These are phyloP conservation scores for Cantharis rufa DNA, from an alignment of 2,888 invertebrate genomes.

Conservation along the genomic window DNA sequence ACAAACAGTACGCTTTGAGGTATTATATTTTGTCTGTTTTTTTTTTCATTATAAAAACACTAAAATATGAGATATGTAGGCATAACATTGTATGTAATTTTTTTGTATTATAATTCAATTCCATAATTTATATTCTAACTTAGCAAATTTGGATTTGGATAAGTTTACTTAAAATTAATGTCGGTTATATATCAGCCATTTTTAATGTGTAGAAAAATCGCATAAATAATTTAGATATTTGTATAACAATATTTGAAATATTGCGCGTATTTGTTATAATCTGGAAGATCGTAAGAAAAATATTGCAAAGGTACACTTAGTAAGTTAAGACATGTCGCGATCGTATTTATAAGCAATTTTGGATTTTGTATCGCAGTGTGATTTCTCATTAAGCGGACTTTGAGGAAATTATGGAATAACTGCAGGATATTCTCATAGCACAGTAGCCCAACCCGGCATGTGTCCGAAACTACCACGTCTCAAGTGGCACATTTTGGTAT, in stretches of 20 bases:
- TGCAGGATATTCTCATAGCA: conserved; percentile 35
- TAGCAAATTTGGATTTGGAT: neutral
- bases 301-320: neutral
- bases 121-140: neutral
- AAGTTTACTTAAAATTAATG: neutral
- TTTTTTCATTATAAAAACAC: conserved; percentile 8
- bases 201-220: neutral
- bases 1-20: conserved; percentile 32
- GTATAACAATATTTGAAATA: neutral
- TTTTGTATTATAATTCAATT: neutral
- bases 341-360: conserved; percentile 31
- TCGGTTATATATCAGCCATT: neutral
- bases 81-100: conserved; percentile 1
- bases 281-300: neutral
- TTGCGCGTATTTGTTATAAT: neutral
- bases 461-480: conserved; percentile 30
- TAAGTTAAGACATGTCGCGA: conserved; percentile 11
- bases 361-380: conserved; percentile 40
- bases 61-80: conserved; percentile 6
- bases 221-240: neutral
- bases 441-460: conserved; percentile 31
- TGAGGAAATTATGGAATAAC: conserved; percentile 37
- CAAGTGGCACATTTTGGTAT: conserved; percentile 39
- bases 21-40: conserved; percentile 28
- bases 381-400: conserved; percentile 36